Conservation (phyloP, 2,797 vertebrate species). For the Orestias chungarensis region DNA sequence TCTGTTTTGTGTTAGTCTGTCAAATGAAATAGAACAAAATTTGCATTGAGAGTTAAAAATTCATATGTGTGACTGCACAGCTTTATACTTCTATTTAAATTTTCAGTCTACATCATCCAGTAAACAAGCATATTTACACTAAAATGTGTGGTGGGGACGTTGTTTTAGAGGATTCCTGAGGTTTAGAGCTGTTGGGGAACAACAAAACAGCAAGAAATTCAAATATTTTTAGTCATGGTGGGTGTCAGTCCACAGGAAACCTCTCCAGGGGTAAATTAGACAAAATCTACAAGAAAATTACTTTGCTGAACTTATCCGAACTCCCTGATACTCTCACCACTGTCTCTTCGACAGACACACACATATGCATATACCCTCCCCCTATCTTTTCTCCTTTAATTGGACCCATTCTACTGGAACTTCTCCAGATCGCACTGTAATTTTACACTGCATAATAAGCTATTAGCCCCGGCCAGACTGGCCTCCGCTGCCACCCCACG, state of each 20-base stretch:
- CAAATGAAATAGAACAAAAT: too few relatives aligned
- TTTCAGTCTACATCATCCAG: conserved; percentile 1
- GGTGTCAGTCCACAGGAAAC: conserved; percentile 59
- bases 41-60: too few relatives aligned
- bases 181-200: conserved; percentile 35
- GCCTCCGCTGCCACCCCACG: conserved; percentile 78
- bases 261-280: conserved; percentile 54
- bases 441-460: conserved; percentile 91
- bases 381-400: conserved; percentile 84
- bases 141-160: neutral
- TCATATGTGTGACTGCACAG: too few relatives aligned
- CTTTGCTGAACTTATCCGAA: conserved; percentile 57
- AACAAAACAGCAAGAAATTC: conserved; percentile 50
- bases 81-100: conserved; percentile 22
- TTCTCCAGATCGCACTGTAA: conserved; percentile 88
- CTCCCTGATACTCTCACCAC: conserved; percentile 32
- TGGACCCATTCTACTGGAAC: conserved; percentile 83
- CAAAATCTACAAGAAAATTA: conserved; percentile 64
- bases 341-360: conserved; percentile 14
- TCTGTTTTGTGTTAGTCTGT: too few relatives aligned
- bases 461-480: conserved; percentile 84
- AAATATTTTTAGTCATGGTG: conserved; percentile 43
- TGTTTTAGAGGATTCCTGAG: neutral
- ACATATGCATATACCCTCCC: conserved; percentile 28
- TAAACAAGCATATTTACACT: neutral